Base-by-base conservation (phyloP, 2,797 vertebrate species). In the Helicolenus hilgendorfi region DNA sequence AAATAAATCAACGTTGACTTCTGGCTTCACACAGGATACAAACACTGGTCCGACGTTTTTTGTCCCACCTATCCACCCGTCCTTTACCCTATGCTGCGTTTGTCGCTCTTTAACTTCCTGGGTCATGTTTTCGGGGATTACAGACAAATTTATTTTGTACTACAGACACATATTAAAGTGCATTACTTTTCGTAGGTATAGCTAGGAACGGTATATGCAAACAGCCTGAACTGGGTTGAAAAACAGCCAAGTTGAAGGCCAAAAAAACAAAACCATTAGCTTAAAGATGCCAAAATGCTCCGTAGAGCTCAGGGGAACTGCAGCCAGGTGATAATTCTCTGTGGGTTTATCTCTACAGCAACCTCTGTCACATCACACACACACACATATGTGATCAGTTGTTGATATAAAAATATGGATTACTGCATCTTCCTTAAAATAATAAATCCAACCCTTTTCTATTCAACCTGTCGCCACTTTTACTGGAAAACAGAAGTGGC, bases 381-480 rank as follows among this genome's bases (percentile, higher is more conserved):
- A 41, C 38, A 41, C 41, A 18, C 41, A 45, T 18, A 45, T 18
- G 18, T 49, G 11, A 68, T 65, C 2, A 1, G 13, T 20, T 20
- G 2, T 5, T 63, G 11, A 24, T 11, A 56, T 13, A 20, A 0
- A 49, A 53, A 53, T 29, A 65, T 4, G 27, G 7, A 69, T 71
- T 20, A 3, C 3, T 20, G 27, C 1, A 18, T 15, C 27, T 63
- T 29, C 5, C 24, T 8, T 3, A 29, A 69, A 24, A 65, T 29
- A 29, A 65, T 15, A 62, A 20, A 86, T 74, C 49, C 38, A 27
- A n/a, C 27, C 4, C 14, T 53, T 70, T 55, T 38, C 7, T 65
- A 11, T 29, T 74, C 31, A 76, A 80, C 3, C 26, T 89, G 86
- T 76, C 77, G 60, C 22, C 20, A 7, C 53, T 36, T 63, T 72